phyloP scores from a whole-genome alignment of 2,797 vertebrate genomes.

The Pipistrellus pipistrellus region DNA sequence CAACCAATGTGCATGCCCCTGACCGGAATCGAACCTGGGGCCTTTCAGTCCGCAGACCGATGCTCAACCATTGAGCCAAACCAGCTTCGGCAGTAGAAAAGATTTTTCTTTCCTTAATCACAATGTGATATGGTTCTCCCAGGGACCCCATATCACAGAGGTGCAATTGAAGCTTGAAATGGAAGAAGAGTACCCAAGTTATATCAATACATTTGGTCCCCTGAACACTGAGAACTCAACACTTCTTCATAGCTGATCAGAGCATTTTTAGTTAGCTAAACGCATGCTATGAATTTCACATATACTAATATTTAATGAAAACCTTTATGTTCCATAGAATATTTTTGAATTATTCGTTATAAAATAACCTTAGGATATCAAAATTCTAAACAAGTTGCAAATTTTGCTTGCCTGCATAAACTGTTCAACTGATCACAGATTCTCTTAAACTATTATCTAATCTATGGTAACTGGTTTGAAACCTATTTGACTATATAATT shows the following conservation, averaged over 20 bases:
- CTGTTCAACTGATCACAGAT: background rate
- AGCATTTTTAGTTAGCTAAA: background rate
- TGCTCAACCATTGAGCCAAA: no score
- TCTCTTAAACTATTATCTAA: background rate
- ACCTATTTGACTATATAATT: background rate
- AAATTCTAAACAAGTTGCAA: constrained; percentile 38
- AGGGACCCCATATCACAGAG: background rate
- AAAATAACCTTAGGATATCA: background rate
- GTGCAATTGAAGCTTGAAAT: background rate
- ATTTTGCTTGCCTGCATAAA: background rate
- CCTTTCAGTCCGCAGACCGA: no score
- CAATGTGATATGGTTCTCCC: background rate
- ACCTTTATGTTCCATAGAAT: background rate
- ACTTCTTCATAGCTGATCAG: background rate
- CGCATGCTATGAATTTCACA: background rate
- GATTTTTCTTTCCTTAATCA: background rate
- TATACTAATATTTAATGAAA: background rate
- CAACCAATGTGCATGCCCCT: no score
- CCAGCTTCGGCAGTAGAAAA: background rate
- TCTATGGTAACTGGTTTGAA: background rate
- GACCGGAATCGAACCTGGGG: no score
- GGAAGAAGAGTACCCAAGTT: background rate
- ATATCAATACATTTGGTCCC: background rate
- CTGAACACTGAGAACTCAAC: background rate
- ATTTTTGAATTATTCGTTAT: background rate